Base-by-base conservation (phyloP, 1,140 invertebrate genomes). In the Hypsibius dujardini region DNA sequence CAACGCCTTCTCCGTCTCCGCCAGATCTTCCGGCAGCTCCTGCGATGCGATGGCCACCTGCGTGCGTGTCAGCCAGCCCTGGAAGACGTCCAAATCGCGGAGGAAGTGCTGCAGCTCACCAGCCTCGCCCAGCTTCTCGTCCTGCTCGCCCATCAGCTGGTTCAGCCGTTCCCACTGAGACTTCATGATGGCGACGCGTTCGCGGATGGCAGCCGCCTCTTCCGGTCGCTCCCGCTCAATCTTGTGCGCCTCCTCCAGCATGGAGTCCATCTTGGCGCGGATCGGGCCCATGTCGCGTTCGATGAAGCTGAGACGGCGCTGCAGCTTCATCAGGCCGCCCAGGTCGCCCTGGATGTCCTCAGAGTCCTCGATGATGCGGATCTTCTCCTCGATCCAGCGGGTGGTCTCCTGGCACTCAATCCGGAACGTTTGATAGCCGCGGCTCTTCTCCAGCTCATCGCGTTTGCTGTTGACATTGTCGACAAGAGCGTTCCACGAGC, bases 361-460 rank as follows among this genome's bases (percentile, higher is more conserved):
- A 45, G 78, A 74, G 71, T 78, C 77, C 67, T 79, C 77, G 67
- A 67, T 67, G 42, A 67, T 67, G 62, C 95, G 85, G 75, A 95
- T 95, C 84, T 99, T 99, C 78, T 99, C 96, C 82, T 97, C 92
- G 78, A 99, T 99, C 96, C 96, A 99, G 0, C 92, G 88, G 46
- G 95, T 90, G 0, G 95, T 98, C 82, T 99, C 95, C 75, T 94
- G 87, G 78, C 94, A 97, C 80, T 99, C 96, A 81, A 98, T 98
- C 77, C 98, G 92, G 90, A 97, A 99, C 47, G 94, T 98, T 82
- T 98, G 95, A 15, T 98, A 88, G 42, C 93, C 92, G 82, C 98
- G 94, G 12, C 94, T 92, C 0, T 91, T 89, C 76, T 94, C 92
- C 47, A 99, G 84, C 74, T 93, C 90, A 72, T 94, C 92, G 75